Evolutionary conservation across 1,140 invertebrate genomes (phyloP), one percentile per base, ranked within the genome.

Genomic region (Cyphomyrmex costatus): DNA sequence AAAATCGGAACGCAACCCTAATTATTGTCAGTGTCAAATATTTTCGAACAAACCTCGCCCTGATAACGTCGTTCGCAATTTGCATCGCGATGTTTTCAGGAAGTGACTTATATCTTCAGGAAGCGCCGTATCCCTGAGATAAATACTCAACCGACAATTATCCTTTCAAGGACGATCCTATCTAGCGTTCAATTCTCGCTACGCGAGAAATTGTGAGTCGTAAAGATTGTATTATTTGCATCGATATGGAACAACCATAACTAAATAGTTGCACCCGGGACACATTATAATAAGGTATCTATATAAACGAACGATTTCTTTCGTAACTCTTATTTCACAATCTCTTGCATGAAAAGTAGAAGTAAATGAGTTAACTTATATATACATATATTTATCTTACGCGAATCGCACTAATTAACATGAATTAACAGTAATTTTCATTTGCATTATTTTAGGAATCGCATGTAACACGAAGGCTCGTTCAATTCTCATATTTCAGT

Each of bases 281-380:
- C n/a, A n/a, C n/a, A n/a, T n/a, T n/a, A n/a, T n/a, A 51, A 3
- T 49, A 21, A 68, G 46, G 27, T 80, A 56, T 42, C 70, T 56
- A n/a, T n/a, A n/a, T n/a, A 24, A 12, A 21, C 12, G 2, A 61
- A 63, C 7, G 2, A 66, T 14, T 42, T 14, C n/a, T 21, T 14
- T 12, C 12, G 2, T 30, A 8, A 33, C 3, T 73, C 19, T 4
- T 19, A 56, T 61, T 30, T 61, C 3, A 27, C 12, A 16, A 68
- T 68, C 12, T 49, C 21, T 42, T 21, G n/a, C 12, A 24, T 5
- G 12, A 36, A 2, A 60, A 30, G 1, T 24, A 36, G 6, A 60
- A 30, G 1, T 24, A 21, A n/a, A 1, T 36, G 4, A 36, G 16
- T 24, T 24, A 46, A 66, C n/a, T 36, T n/a, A n/a, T n/a, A n/a